Conservation (phyloP, 2,888 invertebrate species). For the Caenorhabditis macrosperma region DNA sequence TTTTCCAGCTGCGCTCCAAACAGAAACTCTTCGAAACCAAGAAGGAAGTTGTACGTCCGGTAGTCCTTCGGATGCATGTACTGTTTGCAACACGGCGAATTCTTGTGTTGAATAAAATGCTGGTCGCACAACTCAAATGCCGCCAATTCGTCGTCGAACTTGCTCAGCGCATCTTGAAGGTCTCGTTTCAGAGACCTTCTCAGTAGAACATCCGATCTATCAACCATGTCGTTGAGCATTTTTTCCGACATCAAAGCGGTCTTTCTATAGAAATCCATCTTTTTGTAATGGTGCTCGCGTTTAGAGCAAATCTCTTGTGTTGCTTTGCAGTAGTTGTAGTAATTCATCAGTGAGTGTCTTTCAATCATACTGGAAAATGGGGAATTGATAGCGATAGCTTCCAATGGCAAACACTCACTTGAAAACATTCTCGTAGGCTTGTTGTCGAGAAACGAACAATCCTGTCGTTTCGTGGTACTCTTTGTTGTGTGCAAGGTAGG, state of each 20-base stretch:
- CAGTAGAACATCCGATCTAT: background rate
- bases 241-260: background rate
- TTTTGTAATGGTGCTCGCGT: background rate
- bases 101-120: background rate
- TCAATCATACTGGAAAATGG: slow-evolving; percentile 31
- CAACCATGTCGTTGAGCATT: background rate
- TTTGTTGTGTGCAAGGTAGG: background rate
- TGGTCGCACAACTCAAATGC: slow-evolving; percentile 1
- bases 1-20: slow-evolving; percentile 46
- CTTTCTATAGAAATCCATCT: background rate
- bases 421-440: slow-evolving; percentile 37
- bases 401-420: background rate
- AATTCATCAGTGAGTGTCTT: slow-evolving; percentile 13
- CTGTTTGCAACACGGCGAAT: background rate
- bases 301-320: background rate
- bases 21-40: slow-evolving; percentile 42
- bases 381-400: background rate
- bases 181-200: slow-evolving; percentile 5
- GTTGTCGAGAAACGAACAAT: slow-evolving; percentile 28
- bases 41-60: slow-evolving; percentile 17
- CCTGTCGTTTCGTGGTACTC: slow-evolving; percentile 10
- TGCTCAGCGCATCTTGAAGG: background rate
- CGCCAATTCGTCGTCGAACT: slow-evolving; percentile 12
- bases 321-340: slow-evolving; percentile 22
- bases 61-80: slow-evolving; percentile 41